Percentiles rank a stretch among this genome's conserved stretches.
Evolutionary conservation across 2,113 vertebrate genomes (phyloP).

Genomic region (Murina feae): DNA sequence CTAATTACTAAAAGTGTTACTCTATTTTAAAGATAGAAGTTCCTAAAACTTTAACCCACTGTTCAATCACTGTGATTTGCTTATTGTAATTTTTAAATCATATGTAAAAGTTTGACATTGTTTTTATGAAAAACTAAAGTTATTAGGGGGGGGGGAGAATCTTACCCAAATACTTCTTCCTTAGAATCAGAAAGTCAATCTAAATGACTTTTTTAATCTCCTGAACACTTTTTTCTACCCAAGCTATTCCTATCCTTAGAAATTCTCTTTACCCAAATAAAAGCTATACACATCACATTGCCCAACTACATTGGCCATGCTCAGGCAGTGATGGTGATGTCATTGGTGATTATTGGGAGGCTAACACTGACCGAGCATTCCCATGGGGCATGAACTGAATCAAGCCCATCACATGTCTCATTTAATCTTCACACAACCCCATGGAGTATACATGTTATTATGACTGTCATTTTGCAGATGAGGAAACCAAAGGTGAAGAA

Average conservation of each 20-base stretch:
- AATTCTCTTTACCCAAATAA: background rate
- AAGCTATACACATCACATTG: background rate
- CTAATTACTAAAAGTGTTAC: slow-evolving; percentile 25
- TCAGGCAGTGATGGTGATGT: background rate
- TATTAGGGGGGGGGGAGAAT: background rate
- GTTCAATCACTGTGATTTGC: background rate
- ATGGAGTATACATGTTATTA: background rate
- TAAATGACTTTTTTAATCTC: background rate
- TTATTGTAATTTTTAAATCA: background rate
- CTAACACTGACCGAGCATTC: background rate
- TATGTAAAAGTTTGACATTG: background rate
- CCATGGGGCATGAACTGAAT: background rate
- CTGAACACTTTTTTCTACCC: background rate
- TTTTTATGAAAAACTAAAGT: background rate
- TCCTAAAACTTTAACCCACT: background rate
- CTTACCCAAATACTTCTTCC: background rate
- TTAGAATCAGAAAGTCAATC: background rate
- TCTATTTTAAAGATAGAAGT: background rate
- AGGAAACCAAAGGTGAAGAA: background rate
- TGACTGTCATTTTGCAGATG: background rate
- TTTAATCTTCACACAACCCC: background rate
- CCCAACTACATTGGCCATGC: background rate
- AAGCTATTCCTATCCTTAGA: background rate
- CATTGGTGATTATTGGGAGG: background rate
- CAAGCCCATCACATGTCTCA: background rate